Evolutionary conservation across 2,888 invertebrate genomes (phyloP).

Genomic region (Sclerodermus sp.): DNA sequence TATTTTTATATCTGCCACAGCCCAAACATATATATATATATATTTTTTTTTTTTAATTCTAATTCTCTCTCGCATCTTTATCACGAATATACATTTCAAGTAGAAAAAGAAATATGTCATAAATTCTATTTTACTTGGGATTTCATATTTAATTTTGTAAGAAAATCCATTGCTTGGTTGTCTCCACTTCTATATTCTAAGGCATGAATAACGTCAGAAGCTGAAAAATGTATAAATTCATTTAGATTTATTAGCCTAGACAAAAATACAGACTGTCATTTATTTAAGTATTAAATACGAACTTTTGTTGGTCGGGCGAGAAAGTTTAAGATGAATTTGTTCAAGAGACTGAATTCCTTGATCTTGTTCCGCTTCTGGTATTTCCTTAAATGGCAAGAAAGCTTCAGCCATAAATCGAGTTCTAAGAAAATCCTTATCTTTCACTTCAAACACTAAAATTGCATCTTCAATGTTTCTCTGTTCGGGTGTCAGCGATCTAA

Average conservation of each 20-base stretch:
- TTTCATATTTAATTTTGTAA: constrained; percentile 69
- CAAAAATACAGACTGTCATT: too few relatives aligned
- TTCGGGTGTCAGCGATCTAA: constrained; percentile 71
- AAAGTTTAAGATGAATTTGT: constrained; percentile 74
- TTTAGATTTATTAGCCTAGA: background rate
- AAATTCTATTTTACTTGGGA: constrained; percentile 21
- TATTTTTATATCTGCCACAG: too few relatives aligned
- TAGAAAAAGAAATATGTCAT: background rate
- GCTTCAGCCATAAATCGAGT: constrained; percentile 96
- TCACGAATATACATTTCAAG: background rate
- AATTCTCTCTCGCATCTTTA: too few relatives aligned
- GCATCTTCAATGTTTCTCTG: constrained; percentile 72
- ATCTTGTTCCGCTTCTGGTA: constrained; percentile 67
- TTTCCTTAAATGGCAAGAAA: constrained; percentile 79
- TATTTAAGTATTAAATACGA: constrained; percentile 34
- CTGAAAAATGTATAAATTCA: constrained; percentile 50
- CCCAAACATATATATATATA: too few relatives aligned
- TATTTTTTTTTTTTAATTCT: too few relatives aligned
- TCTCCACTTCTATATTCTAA: constrained; percentile 84
- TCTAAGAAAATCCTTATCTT: constrained; percentile 92
- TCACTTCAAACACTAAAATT: constrained; percentile 84
- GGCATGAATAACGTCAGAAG: constrained; percentile 73
- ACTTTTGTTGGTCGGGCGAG: constrained; percentile 71
- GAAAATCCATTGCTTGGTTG: constrained; percentile 84
- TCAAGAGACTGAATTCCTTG: constrained; percentile 64